Base-by-base conservation (phyloP, 2,113 vertebrate species). In the Puffinus mauretanicus region DNA sequence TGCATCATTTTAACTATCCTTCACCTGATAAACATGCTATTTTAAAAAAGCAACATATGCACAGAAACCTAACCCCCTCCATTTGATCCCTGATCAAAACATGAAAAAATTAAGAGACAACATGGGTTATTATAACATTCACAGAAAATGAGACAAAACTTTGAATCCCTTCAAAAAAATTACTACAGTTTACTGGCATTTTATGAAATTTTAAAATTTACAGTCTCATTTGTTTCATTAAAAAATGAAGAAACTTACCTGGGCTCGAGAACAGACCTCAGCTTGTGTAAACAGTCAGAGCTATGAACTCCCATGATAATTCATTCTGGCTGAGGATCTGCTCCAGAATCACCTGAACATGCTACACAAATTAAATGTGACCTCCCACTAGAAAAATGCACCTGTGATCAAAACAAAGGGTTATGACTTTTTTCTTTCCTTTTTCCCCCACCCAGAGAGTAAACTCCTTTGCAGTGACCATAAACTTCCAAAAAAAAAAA, bases 321-420 rank as follows among this genome's bases (percentile, higher is more conserved):
- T 92, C 49, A 40, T 66, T 49, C 73, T 69, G 42, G 40, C 27
- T 80, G 47, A 88, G 52, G 11, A 84, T 84, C 51, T 96, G 61
- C 80, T 92, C 60, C 77, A 82, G 58, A 93, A 84, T 65, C 36
- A 91, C 26, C 11, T 15, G 86, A 89, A 86, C 13, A 75, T 13
- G 6, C 36, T 85, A 90, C 34, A 64, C 64, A 82, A 81, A 91
- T 77, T 61, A 83, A 88, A 79, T 16, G 18, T 42, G 27, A 69
- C 5, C 25, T 60, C 71, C 64, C 82, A 58, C 58, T 54, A 86
- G 70, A 94, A 96, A 88, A 94, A 88, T 32, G 58, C 62, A 95
- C 92, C 90, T 96, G 72, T 80, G 81, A 78, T 84, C 60, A 87
- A 93, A 82, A 94, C 57, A 72, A 82, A 71, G 34, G 46, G 57